Percentiles rank a stretch among this genome's conserved stretches.
These are phyloP conservation scores for Sminthurinus aureus DNA, from an alignment of 2,888 invertebrate genomes.

Conservation along the genomic window DNA sequence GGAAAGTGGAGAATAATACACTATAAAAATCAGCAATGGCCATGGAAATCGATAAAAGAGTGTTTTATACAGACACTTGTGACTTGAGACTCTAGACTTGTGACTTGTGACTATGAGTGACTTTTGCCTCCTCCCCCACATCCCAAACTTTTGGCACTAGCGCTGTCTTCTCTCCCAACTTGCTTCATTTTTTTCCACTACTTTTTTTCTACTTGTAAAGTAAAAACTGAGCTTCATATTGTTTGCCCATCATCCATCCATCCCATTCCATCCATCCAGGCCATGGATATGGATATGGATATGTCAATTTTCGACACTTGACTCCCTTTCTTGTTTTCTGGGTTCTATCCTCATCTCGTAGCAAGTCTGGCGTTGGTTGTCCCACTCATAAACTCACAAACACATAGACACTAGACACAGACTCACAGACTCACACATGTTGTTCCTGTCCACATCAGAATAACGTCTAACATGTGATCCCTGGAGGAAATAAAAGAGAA, in stretches of 20 bases:
- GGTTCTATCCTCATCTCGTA: background rate
- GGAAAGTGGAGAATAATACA: background rate
- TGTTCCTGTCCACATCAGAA: background rate
- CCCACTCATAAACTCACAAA: too few relatives aligned
- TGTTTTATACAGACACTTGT: background rate
- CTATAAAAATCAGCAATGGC: background rate
- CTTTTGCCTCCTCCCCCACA: background rate
- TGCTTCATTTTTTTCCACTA: background rate
- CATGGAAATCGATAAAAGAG: slow-evolving; percentile 5
- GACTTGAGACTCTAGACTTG: too few relatives aligned
- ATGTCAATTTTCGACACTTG: background rate
- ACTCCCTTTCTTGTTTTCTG: slow-evolving; percentile 10
- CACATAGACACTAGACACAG: too few relatives aligned
- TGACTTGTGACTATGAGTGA: too few relatives aligned
- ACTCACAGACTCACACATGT: background rate
- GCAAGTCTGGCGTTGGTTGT: background rate
- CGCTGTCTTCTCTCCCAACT: background rate
- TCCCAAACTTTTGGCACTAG: background rate
- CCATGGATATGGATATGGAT: background rate
- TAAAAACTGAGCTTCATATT: background rate
- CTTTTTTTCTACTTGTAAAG: background rate
- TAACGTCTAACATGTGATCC: too few relatives aligned
- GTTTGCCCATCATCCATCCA: background rate
- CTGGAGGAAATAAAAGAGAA: background rate
- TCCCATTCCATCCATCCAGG: background rate